Percentiles rank a stretch among this genome's conserved stretches.
These are phyloP conservation scores for Hirtodrosophila trivittata DNA, from an alignment of 2,888 invertebrate genomes.

Conservation along the genomic window DNA sequence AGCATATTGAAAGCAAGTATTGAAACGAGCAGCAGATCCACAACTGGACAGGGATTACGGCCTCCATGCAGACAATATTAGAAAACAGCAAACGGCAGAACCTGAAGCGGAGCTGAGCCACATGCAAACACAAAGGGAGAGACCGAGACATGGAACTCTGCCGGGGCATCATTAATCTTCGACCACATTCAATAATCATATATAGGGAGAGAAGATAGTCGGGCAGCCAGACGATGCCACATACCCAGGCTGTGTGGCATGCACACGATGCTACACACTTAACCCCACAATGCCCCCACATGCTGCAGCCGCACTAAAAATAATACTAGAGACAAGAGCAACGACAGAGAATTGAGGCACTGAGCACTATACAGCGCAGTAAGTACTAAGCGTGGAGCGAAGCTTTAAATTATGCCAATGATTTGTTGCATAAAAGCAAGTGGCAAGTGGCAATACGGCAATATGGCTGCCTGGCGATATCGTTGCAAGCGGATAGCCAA, in stretches of 20 bases:
- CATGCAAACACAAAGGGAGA: slow-evolving; percentile 9
- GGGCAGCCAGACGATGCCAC: slow-evolving; percentile 43
- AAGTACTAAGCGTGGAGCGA: slow-evolving; percentile 35
- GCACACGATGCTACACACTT: slow-evolving; percentile 30
- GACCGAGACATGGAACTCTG: slow-evolving; percentile 25
- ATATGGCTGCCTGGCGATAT: slow-evolving; percentile 64
- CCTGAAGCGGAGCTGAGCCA: slow-evolving; percentile 11
- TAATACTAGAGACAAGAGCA: slow-evolving; percentile 22
- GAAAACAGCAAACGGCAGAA: slow-evolving; percentile 44
- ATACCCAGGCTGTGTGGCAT: slow-evolving; percentile 14
- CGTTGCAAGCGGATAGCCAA: slow-evolving; percentile 68
- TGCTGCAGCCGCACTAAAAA: slow-evolving; percentile 34
- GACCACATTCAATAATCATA: slow-evolving; percentile 80
- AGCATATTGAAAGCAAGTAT: slow-evolving; percentile 12
- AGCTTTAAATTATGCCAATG: slow-evolving; percentile 78
- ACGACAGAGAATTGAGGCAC: slow-evolving; percentile 11
- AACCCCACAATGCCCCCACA: slow-evolving; percentile 46
- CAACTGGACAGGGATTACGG: slow-evolving; percentile 31
- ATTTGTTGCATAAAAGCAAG: slow-evolving; percentile 77
- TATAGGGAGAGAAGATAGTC: slow-evolving; percentile 49
- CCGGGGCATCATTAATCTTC: slow-evolving; percentile 75
- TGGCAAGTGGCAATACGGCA: slow-evolving; percentile 54
- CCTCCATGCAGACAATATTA: slow-evolving; percentile 33
- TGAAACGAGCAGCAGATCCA: neutral
- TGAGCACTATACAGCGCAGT: slow-evolving; percentile 1